Base-by-base conservation (phyloP, 2,888 invertebrate genomes). In the Lasioglossum villosulum region DNA sequence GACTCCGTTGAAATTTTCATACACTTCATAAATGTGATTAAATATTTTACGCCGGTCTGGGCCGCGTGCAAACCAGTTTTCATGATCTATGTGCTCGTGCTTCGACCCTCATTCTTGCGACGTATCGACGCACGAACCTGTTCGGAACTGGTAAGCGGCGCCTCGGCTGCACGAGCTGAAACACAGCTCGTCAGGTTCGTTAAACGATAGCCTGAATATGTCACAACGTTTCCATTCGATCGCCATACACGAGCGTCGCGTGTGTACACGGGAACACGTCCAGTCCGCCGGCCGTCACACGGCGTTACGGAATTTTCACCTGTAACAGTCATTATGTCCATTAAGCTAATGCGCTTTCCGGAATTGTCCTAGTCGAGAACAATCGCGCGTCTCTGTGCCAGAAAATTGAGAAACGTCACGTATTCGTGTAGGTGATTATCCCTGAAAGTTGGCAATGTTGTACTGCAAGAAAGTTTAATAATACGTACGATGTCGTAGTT, bases 191-290 rank as follows among this genome's bases (percentile, higher is more conserved):
- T 80, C 75, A 74, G 73, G 82, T 84, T 88, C 83, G 82, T 86
- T 86, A 76, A 86, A 82, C 88, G 88, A 84, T 82, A 86, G 76
- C 82, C 86, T 76, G 86, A 80, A 88, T 82, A 87, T 78, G 88
- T 86, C 88, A 80, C 52, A 81, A 77, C 48, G 86, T 77, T 83
- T 86, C 78, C 75, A 73, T 77, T 80, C 70, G 59, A 72, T 72
- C 52, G 70, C 68, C 66, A n/a, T 42, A 82, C 68, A 63, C 76
- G 80, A 82, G 63, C 63, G 63, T 30, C 30, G 63, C 56, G 82
- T 82, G 82, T 72, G 83, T 72, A 56, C 68, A 73, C 71, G 86
- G 80, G 81, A 82, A 76, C n/a, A n/a, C 86, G 52, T 80, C 80
- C 74, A 79, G 78, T 76, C 80, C 80, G 80, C 76, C 37, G 73